A percentile compares a stretch with the other conserved stretches of the same genome.
Evolutionary conservation across 2,797 vertebrate genomes (phyloP).

Genomic region (Cephalopachus bancanus): DNA sequence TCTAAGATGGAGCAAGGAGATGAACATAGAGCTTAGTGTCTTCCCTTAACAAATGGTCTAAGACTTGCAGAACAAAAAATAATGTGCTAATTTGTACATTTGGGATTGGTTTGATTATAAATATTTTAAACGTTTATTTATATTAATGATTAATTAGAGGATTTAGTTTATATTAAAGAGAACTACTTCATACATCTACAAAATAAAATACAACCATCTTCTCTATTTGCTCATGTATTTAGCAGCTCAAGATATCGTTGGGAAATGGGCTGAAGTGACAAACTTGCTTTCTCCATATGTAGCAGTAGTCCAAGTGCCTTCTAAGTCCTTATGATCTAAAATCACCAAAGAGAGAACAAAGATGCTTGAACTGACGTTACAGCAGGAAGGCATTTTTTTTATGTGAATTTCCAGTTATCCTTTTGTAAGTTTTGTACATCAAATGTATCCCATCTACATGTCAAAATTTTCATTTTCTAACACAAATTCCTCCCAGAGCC

Average conservation of each 20-base stretch:
- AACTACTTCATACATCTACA: background rate
- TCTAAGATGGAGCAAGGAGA: background rate
- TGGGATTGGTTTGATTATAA: background rate
- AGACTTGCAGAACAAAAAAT: background rate
- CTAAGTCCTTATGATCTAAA: constrained; percentile 11
- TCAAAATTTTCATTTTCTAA: constrained; percentile 31
- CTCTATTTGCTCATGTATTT: background rate
- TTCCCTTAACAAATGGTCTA: background rate
- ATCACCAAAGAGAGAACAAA: constrained; percentile 1
- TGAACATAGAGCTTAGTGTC: background rate
- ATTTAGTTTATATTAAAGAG: constrained; percentile 39
- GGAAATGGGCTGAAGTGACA: background rate
- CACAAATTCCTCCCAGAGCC: background rate
- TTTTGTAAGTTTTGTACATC: background rate
- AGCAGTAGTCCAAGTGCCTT: constrained; percentile 16
- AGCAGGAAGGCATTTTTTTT: background rate
- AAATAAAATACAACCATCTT: background rate
- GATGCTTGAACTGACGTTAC: background rate
- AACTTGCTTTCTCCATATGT: background rate
- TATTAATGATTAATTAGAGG: background rate
- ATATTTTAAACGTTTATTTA: constrained; percentile 40
- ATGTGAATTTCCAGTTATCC: background rate
- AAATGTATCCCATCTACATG: background rate
- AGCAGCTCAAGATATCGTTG: background rate
- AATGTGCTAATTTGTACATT: background rate